Evolutionary conservation across 2,797 vertebrate species (phyloP).

Genomic region (Acridotheres tristis): DNA sequence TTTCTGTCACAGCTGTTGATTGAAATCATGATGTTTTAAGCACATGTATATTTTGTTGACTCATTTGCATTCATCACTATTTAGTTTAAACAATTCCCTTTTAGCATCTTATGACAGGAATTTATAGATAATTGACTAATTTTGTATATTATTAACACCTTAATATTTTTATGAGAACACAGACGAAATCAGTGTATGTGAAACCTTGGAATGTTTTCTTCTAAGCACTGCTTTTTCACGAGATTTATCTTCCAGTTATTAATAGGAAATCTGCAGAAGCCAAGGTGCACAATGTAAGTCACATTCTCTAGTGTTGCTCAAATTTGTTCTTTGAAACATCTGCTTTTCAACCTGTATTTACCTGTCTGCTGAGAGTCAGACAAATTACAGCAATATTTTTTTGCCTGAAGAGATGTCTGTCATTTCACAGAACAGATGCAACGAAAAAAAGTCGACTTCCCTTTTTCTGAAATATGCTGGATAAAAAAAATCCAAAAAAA

Average conservation of each 20-base stretch:
- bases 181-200: background rate
- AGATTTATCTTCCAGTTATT: conserved; percentile 45
- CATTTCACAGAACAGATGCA: background rate
- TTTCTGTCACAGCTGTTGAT: background rate
- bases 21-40: background rate
- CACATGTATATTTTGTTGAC: background rate
- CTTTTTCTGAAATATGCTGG: background rate
- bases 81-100: background rate
- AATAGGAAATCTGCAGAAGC: background rate
- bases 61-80: background rate
- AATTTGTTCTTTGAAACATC: conserved; percentile 46
- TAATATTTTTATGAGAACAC: background rate
- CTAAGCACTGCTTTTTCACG: background rate
- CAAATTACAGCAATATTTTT: conserved; percentile 31
- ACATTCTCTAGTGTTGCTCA: conserved; percentile 39
- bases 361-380: conserved; percentile 34
- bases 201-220: background rate
- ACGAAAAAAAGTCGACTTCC: background rate
- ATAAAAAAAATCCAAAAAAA: background rate
- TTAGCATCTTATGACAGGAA: background rate
- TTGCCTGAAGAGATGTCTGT: background rate
- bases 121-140: conserved; percentile 16
- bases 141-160: conserved; percentile 10
- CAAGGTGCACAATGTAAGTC: conserved; percentile 38
- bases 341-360: conserved; percentile 63